Percentiles rank a stretch among this genome's conserved stretches.
phyloP scores from a whole-genome alignment of 2,797 vertebrate species.

The Hylomyscus alleni region DNA sequence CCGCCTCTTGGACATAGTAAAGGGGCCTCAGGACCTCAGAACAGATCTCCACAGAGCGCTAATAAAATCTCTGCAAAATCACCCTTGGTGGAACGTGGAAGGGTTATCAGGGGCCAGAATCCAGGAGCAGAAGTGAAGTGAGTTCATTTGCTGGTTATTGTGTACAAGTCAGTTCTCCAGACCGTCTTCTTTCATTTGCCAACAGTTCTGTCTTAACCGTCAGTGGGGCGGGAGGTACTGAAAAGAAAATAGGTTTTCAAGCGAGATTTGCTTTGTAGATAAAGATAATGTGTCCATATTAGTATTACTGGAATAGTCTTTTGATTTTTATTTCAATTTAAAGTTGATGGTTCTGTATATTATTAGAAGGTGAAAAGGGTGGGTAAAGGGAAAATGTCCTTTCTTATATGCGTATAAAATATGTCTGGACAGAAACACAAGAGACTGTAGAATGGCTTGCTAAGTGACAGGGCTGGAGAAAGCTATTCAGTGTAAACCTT shows the following conservation, averaged over 20 bases:
- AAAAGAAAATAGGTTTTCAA: conserved; percentile 46
- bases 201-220: conserved; percentile 36
- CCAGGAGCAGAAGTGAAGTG: conserved; percentile 66
- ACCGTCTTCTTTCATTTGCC: conserved; percentile 1
- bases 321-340: conserved; percentile 62
- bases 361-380: neutral
- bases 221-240: neutral
- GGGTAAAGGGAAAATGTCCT: neutral
- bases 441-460: neutral
- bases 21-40: neutral
- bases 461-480: conserved; percentile 6
- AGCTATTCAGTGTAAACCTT: conserved; percentile 6
- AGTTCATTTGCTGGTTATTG: conserved; percentile 64
- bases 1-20: neutral
- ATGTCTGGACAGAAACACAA: neutral
- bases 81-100: conserved; percentile 17
- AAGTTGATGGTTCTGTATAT: neutral
- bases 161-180: conserved; percentile 16
- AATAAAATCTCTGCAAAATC: neutral
- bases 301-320: conserved; percentile 14
- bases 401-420: neutral
- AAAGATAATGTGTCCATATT: conserved; percentile 22
- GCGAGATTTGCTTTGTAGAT: conserved; percentile 30
- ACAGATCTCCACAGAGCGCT: neutral
- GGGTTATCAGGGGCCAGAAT: conserved; percentile 34